A percentile compares a stretch with the other conserved stretches of the same genome.
Conservation (phyloP, 2,797 vertebrate species). For the Furcifer pardalis region DNA sequence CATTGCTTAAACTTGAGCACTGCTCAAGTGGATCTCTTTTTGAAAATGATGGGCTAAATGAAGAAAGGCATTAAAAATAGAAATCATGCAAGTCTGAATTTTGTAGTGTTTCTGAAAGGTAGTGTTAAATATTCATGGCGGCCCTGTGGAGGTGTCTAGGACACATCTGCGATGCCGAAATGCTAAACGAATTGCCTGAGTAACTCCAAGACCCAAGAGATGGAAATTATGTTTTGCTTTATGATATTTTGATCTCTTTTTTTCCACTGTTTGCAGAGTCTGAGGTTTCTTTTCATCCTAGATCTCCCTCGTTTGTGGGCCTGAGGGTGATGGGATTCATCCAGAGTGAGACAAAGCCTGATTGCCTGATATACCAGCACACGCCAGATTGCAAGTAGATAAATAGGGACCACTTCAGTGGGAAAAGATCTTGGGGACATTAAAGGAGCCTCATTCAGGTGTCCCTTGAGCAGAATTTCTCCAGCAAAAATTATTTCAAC, state of each 20-base stretch:
- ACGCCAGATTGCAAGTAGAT: no score
- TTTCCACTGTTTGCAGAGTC: not conserved
- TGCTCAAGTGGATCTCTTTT: not conserved
- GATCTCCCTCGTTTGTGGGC: not conserved
- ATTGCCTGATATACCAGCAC: no score
- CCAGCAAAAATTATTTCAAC: no score
- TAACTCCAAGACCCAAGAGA: not conserved
- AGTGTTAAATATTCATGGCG: conserved; percentile 1
- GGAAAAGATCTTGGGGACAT: no score
- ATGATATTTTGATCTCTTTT: not conserved
- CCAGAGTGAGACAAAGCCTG: not conserved
- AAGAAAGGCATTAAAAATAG: not conserved
- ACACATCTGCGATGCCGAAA: not conserved
- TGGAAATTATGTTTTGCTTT: not conserved
- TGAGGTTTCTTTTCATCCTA: no score
- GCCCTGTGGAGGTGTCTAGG: not conserved
- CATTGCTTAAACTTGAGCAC: not conserved
- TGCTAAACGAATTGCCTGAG: not conserved
- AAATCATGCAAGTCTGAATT: not conserved
- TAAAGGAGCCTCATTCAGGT: no score
- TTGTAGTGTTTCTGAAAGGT: not conserved
- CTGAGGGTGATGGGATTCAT: not conserved
- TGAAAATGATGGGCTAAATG: not conserved
- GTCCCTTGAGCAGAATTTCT: no score
- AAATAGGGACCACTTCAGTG: no score